phyloP scores from a whole-genome alignment of 2,797 vertebrate species.

The Gambusia yucatana region DNA sequence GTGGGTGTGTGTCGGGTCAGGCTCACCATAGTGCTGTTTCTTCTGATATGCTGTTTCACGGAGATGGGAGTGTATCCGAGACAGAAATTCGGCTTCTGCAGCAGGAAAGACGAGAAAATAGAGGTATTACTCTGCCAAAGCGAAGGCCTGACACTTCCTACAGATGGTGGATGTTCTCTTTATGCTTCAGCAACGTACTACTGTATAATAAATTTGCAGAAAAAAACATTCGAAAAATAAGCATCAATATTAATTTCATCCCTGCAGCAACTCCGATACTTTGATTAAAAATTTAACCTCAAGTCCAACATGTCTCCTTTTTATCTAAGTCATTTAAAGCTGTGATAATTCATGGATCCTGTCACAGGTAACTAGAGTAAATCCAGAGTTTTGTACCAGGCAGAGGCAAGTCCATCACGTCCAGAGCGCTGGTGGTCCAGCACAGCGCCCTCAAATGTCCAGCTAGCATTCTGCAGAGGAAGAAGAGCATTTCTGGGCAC shows the following conservation, averaged over 20 bases:
- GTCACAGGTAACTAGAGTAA: not conserved
- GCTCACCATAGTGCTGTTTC: slow-evolving; percentile 75
- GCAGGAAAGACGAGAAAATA: slow-evolving; percentile 38
- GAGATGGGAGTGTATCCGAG: slow-evolving; percentile 71
- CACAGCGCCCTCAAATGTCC: slow-evolving; percentile 83
- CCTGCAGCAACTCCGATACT: not conserved
- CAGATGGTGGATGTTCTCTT: slow-evolving; percentile 15
- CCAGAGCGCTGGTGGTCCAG: slow-evolving; percentile 78
- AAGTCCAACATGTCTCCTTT: not conserved
- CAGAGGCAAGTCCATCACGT: slow-evolving; percentile 61
- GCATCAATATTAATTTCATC: slow-evolving; percentile 27
- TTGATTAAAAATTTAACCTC: not conserved
- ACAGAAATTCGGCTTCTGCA: slow-evolving; percentile 74
- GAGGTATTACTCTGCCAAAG: slow-evolving; percentile 34
- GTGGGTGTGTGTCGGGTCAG: slow-evolving; percentile 14
- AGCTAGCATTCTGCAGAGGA: slow-evolving; percentile 88
- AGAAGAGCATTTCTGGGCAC: slow-evolving; percentile 87
- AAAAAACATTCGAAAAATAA: slow-evolving; percentile 5
- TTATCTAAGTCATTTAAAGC: not conserved
- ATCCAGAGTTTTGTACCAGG: slow-evolving; percentile 67
- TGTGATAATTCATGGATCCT: not conserved
- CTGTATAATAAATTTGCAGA: slow-evolving; percentile 18
- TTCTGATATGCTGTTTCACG: slow-evolving; percentile 71
- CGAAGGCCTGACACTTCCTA: slow-evolving; percentile 21
- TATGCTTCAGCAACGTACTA: slow-evolving; percentile 13